A percentile compares a stretch with the other conserved stretches of the same genome.
These are phyloP conservation scores for Anorthoa munda DNA, from an alignment of 2,888 invertebrate species.

Conservation along the genomic window DNA sequence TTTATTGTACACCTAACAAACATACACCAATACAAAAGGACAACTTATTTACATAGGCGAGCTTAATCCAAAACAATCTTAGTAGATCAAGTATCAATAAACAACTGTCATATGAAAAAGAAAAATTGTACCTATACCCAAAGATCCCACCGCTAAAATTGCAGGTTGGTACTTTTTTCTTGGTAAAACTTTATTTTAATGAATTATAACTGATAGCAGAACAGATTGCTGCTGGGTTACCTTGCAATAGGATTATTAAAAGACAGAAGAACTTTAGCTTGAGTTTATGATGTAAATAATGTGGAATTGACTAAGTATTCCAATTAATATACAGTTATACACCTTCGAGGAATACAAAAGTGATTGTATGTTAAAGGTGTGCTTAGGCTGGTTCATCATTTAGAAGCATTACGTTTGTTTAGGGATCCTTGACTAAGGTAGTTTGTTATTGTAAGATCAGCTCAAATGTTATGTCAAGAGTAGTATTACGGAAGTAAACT, in stretches of 20 bases:
- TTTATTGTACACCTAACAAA: too few relatives aligned
- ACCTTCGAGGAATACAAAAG: not conserved
- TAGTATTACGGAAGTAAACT: not conserved
- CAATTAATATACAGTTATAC: too few relatives aligned
- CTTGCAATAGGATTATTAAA: not conserved
- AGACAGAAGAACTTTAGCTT: not conserved
- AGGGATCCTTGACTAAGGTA: constrained; percentile 7
- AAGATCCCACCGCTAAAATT: too few relatives aligned
- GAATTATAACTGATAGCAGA: too few relatives aligned
- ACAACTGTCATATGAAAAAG: not conserved
- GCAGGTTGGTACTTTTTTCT: too few relatives aligned
- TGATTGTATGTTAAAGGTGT: not conserved
- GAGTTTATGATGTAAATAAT: not conserved
- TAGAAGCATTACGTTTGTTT: constrained; percentile 20
- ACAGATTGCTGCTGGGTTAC: too few relatives aligned
- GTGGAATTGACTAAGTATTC: too few relatives aligned
- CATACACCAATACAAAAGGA: too few relatives aligned
- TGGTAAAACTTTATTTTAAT: too few relatives aligned
- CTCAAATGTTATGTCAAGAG: constrained; percentile 14
- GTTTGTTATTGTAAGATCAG: constrained; percentile 11
- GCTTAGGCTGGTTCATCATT: constrained; percentile 1
- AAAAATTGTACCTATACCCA: not conserved
- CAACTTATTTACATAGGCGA: too few relatives aligned
- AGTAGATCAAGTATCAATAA: too few relatives aligned
- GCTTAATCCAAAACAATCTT: too few relatives aligned